Conservation (phyloP, 37 sponge, comb jelly and placozoan species). For the Petrosia ficiformis region DNA sequence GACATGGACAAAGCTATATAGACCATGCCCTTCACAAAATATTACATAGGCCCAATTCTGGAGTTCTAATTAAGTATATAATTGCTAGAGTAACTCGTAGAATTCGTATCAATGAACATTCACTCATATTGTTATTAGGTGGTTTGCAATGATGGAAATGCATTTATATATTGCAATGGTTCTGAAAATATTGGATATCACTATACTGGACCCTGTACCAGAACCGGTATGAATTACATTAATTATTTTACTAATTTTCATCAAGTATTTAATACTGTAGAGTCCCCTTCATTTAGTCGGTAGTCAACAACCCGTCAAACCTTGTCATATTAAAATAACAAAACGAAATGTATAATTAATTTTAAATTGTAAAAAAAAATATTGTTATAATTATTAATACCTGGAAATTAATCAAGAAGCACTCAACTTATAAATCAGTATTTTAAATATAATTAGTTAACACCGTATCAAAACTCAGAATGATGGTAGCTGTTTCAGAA, state of each 20-base stretch:
- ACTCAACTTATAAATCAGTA: no score
- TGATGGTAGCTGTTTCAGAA: background rate
- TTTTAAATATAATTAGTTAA: no score
- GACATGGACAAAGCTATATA: no score
- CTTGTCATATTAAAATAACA: background rate
- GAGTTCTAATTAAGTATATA: no score
- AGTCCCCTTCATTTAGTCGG: background rate
- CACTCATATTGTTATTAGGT: constrained; percentile 16
- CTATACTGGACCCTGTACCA: constrained; percentile 62
- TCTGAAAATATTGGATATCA: constrained; percentile 46
- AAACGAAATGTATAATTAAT: no score
- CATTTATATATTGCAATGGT: constrained; percentile 65
- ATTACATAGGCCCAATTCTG: no score
- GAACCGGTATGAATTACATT: constrained; percentile 36
- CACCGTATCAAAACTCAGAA: background rate
- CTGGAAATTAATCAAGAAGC: no score
- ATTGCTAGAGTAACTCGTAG: no score
- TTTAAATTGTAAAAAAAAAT: no score
- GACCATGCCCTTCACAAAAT: no score
- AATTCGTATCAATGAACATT: background rate
- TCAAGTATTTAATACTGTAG: background rate
- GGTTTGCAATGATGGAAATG: constrained; percentile 90
- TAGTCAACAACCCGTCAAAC: background rate
- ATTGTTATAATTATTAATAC: no score
- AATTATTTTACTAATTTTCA: background rate